Base-by-base conservation (phyloP, 2,888 invertebrate species). In the Lobophora halterata region DNA sequence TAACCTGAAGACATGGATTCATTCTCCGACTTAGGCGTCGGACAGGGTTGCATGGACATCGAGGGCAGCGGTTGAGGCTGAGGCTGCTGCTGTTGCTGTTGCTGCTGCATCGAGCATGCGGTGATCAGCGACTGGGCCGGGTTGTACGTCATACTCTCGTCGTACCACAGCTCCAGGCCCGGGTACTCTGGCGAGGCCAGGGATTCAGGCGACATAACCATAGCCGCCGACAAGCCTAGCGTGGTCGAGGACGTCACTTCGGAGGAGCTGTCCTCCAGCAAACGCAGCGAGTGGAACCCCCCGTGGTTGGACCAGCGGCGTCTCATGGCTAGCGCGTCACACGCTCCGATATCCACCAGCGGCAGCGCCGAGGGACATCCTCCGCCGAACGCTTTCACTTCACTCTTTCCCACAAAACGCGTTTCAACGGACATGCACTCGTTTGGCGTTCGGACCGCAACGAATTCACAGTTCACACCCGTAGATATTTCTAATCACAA, bases 131-230 rank as follows among this genome's bases (percentile, higher is more conserved):
- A 80, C 67, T 73, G 89, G 31, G 83, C 66, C 50, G 83, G 73
- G 58, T 76, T 70, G 61, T 88, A 87, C 9, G 80, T 67, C 47
- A 86, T 76, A 23, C 73, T 78, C 55, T 91, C 91, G 65, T 89
- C 90, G 62, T 94, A 94, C 95, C 95, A 96, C 55, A 95, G 89
- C 67, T 95, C 95, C 52, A 94, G 89, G 62, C 94, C 94, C 46
- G 91, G 92, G 73, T 93, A 93, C 58, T 94, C 93, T 9, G 93
- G 91, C 54, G 94, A 93, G 52, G 91, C 91, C 52, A 94, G 88
- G 28, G 93, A 93, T 49, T 93, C 91, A 28, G 93, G 93, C 63
- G 93, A 93, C 91, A 93, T 93, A 65, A 92, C 92, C 77, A 93
- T 91, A 49, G 92, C 91, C 52, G 92, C 89, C 59, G 92, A 90